Evolutionary conservation across 2,888 invertebrate genomes (phyloP).

Genomic region (Ceriagrion tenellum): DNA sequence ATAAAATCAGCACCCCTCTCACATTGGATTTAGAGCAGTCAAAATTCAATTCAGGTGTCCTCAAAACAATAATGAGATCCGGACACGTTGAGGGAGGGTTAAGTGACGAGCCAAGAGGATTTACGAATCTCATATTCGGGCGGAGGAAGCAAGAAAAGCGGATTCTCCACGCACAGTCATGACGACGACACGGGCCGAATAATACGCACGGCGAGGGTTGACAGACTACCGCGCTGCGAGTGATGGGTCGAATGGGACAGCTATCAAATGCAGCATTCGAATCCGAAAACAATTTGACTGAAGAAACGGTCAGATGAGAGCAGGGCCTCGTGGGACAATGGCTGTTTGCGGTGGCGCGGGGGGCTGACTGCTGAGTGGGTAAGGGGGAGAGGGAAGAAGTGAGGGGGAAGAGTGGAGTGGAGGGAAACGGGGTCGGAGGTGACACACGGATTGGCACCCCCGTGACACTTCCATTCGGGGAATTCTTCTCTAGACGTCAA

Average conservation of each 20-base stretch:
- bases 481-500: not conserved
- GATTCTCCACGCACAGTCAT: not conserved
- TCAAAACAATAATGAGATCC: not conserved
- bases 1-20: not conserved
- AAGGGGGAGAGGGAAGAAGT: not conserved
- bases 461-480: not conserved
- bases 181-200: not conserved
- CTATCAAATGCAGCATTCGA: not conserved
- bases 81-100: not conserved
- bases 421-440: not conserved
- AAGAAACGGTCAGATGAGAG: not conserved
- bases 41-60: not conserved
- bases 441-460: not conserved
- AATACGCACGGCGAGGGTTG: not conserved
- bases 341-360: not conserved
- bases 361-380: not conserved
- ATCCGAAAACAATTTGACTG: not conserved
- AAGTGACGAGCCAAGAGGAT: not conserved
- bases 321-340: not conserved
- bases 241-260: not conserved
- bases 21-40: not conserved
- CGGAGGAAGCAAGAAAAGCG: not conserved
- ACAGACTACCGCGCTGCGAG: not conserved
- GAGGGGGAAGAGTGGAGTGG: not conserved
- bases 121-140: not conserved